phyloP scores from a whole-genome alignment of 1,140 invertebrate genomes.

The Tetraneura akinire region DNA sequence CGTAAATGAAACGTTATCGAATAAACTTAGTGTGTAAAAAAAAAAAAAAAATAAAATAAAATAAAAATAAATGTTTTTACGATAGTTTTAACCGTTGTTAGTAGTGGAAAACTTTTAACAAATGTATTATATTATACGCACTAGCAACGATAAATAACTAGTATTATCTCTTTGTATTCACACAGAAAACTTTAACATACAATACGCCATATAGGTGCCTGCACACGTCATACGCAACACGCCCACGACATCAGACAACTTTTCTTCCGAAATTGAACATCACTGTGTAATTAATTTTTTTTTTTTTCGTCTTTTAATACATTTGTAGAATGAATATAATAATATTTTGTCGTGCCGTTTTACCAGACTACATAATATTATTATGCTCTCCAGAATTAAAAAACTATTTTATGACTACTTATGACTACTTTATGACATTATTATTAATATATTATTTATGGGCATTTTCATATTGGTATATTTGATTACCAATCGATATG shows the following conservation, averaged over 20 bases:
- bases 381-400: too few relatives aligned
- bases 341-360: too few relatives aligned
- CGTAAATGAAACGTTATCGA: conserved; percentile 11
- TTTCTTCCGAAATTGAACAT: background rate
- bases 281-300: background rate
- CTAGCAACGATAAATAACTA: background rate
- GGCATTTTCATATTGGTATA: too few relatives aligned
- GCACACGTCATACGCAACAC: too few relatives aligned
- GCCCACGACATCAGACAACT: background rate
- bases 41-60: background rate
- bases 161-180: background rate
- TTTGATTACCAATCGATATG: too few relatives aligned
- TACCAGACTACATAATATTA: too few relatives aligned
- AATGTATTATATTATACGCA: background rate
- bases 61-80: background rate
- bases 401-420: too few relatives aligned
- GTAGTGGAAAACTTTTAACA: conserved; percentile 13
- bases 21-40: background rate
- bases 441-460: too few relatives aligned
- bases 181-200: background rate
- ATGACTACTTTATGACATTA: too few relatives aligned
- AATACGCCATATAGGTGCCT: too few relatives aligned
- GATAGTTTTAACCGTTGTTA: background rate
- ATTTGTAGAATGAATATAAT: too few relatives aligned
- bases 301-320: too few relatives aligned